Percentiles rank a stretch among this genome's conserved stretches.
Conservation (phyloP, 2,113 vertebrate species). For the Callionymus lyra region DNA sequence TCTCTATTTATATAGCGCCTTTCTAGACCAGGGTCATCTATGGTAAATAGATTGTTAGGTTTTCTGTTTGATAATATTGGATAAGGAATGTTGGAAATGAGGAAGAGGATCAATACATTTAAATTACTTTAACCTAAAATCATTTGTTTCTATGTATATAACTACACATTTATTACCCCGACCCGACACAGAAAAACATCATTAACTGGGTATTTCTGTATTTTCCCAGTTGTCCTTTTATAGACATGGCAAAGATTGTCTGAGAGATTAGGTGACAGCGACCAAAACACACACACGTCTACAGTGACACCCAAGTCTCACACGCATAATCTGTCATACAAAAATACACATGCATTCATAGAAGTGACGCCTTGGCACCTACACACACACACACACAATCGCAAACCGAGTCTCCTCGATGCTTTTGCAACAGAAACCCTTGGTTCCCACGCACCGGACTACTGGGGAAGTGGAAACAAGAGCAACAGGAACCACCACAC, state of each 20-base stretch:
- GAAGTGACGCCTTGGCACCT: conserved; percentile 2
- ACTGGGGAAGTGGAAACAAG: conserved; percentile 65
- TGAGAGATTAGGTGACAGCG: conserved; percentile 16
- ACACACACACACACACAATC: conserved; percentile 13
- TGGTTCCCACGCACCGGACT: conserved; percentile 63
- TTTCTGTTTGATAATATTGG: no score
- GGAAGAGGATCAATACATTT: no score
- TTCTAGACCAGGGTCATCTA: no score
- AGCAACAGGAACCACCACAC: conserved; percentile 62
- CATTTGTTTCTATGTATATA: no score
- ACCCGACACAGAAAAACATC: conserved; percentile 21
- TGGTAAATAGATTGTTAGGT: no score
- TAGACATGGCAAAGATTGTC: conserved; percentile 35
- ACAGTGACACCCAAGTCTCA: conserved; percentile 2
- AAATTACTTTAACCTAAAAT: no score
- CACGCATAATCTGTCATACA: conserved; percentile 18
- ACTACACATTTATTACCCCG: no score
- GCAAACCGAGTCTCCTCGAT: conserved; percentile 28
- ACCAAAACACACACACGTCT: conserved; percentile 8
- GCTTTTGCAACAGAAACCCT: conserved; percentile 32
- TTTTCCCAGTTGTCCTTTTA: conserved; percentile 30
- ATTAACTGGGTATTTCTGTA: conserved; percentile 20
- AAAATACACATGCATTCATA: not conserved
- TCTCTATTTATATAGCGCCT: no score
- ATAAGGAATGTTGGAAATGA: no score